A percentile compares a stretch with the other conserved stretches of the same genome.
These are phyloP conservation scores for Nyctalus aviator DNA, from an alignment of 2,797 vertebrate species.

Conservation along the genomic window DNA sequence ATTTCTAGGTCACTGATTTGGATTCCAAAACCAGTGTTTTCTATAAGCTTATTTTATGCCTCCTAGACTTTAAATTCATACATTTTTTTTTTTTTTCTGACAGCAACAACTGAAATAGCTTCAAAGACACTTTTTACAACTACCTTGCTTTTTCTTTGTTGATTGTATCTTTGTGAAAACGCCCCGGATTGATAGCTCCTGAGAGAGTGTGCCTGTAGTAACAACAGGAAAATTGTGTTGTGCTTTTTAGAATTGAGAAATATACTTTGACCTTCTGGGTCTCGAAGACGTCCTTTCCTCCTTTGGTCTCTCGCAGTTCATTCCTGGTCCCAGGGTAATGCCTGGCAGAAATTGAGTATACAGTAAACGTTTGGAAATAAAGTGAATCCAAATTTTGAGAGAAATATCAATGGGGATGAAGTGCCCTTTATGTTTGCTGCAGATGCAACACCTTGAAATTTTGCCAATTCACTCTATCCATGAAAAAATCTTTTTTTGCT, in stretches of 20 bases:
- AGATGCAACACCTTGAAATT: conserved; percentile 47
- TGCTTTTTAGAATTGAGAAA: conserved; percentile 59
- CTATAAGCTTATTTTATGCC: conserved; percentile 77
- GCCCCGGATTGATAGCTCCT: conserved; percentile 55
- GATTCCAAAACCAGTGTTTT: conserved; percentile 76
- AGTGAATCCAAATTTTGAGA: conserved; percentile 42
- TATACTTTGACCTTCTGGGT: conserved; percentile 26
- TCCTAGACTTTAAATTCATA: conserved; percentile 73
- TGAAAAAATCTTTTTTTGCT: neutral
- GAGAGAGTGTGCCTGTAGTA: conserved; percentile 26
- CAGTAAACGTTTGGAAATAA: conserved; percentile 53
- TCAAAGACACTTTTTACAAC: conserved; percentile 76
- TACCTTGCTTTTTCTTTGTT: conserved; percentile 67
- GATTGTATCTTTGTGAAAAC: conserved; percentile 73
- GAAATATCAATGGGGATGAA: conserved; percentile 57
- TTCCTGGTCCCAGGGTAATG: neutral
- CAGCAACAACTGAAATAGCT: conserved; percentile 70
- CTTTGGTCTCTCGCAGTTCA: neutral
- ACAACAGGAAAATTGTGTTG: conserved; percentile 27
- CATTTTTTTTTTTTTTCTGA: conserved; percentile 44
- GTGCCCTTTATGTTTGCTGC: conserved; percentile 41
- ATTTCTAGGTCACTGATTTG: conserved; percentile 81
- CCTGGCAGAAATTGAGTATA: conserved; percentile 41
- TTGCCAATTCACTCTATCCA: conserved; percentile 7
- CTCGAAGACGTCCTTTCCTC: conserved; percentile 22